Conservation (phyloP, 2,797 vertebrate species). For the Sebastes paucispinis region DNA sequence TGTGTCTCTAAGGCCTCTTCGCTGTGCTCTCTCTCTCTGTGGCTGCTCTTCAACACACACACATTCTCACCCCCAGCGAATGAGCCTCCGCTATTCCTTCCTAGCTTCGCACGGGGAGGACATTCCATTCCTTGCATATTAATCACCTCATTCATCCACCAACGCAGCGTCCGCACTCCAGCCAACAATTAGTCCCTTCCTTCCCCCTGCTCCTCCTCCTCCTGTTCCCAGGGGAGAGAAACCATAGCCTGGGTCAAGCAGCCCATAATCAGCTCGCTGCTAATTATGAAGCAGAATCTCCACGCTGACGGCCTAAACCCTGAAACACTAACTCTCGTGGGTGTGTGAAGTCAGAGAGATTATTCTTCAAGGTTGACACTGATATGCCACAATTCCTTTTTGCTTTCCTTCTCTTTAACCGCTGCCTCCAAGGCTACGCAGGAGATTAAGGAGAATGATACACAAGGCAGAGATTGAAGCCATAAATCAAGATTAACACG, state of each 20-base stretch:
- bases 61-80: constrained; percentile 27
- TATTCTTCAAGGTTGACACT: constrained; percentile 25
- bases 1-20: constrained; percentile 60
- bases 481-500: constrained; percentile 13
- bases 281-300: constrained; percentile 59
- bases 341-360: neutral
- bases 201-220: constrained; percentile 43
- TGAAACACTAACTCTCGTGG: neutral
- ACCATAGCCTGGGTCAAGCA: constrained; percentile 52
- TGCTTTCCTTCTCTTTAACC: neutral
- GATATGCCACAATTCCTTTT: constrained; percentile 16
- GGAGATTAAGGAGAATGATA: neutral
- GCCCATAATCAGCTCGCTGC: constrained; percentile 59
- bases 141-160: constrained; percentile 71
- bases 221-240: constrained; percentile 41
- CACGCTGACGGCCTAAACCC: constrained; percentile 14
- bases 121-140: constrained; percentile 79
- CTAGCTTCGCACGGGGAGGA: constrained; percentile 52
- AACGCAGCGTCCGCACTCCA: constrained; percentile 38
- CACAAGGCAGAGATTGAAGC: constrained; percentile 4
- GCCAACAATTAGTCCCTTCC: constrained; percentile 73
- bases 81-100: constrained; percentile 59
- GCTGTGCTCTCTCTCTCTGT: constrained; percentile 39
- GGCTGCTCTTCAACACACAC: constrained; percentile 23
- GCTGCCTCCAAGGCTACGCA: neutral